Base-by-base conservation (phyloP, 2,113 vertebrate genomes). In the Caranx ignobilis region DNA sequence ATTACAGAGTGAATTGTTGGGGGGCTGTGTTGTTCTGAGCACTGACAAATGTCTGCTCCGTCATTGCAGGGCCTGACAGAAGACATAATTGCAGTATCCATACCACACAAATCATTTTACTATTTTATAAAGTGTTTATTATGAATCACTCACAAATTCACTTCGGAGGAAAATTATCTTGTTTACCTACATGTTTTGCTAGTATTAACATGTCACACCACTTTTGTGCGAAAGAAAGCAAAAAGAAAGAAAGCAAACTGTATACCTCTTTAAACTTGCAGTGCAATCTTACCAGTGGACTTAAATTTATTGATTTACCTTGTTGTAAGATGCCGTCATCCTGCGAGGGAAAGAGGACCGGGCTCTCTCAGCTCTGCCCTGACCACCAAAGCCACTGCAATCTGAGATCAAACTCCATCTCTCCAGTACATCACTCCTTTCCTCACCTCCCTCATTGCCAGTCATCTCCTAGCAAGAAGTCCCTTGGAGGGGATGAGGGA, bases 171-270 rank as follows among this genome's bases (percentile, higher is more conserved):
- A 91, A 85, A 86, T 41, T 26, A 87, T 68, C 59, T 91, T 86
- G 92, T 93, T 93, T 86, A 88, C 92, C 41, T 71, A 64, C 87
- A 91, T 91, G 88, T 95, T 94, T 95, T 94, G 89, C 90, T 93
- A 93, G 91, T 95, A 94, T 94, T 94, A 92, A 87, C 65, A 88
- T 84, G 82, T 84, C 65, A 89, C 43, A 75, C 77, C 62, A 85
- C 84, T 85, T 85, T 94, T 89, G 72, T 92, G 79, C 88, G 90
- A 81, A 76, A 82, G 75, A 84, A 87, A 77, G 87, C 78, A 82
- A 89, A 85, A 71, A 86, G 62, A 56, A 82, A 84, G 88, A 88
- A 83, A 88, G 71, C 63, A 77, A 87, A 90, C 75, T 63, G 80
- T 73, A 79, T 86, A 89, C 84, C 86, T 91, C 91, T 92, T 88